phyloP scores from a whole-genome alignment of 1,140 invertebrate species.

The Drosophila rufa region DNA sequence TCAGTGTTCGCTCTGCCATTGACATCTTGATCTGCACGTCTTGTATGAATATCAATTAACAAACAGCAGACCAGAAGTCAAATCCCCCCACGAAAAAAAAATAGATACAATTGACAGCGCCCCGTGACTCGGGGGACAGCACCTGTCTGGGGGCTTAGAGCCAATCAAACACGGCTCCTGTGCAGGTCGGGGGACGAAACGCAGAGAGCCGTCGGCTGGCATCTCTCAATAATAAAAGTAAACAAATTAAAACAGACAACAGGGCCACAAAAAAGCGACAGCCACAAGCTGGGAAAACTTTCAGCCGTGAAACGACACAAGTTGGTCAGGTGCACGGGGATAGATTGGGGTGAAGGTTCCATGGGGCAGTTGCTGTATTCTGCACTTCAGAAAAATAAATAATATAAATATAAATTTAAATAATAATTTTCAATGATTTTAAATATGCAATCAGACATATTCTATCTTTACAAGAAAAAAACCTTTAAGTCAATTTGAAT shows the following conservation, averaged over 20 bases:
- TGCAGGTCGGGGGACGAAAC: neutral
- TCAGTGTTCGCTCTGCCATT: slow-evolving; percentile 16
- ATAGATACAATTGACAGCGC: slow-evolving; percentile 49
- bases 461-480: too few species aligned
- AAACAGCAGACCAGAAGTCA: slow-evolving; percentile 62
- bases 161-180: slow-evolving; percentile 68
- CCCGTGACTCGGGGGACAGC: slow-evolving; percentile 44
- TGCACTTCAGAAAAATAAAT: slow-evolving; percentile 1
- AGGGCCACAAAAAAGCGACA: slow-evolving; percentile 54
- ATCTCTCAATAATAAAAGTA: slow-evolving; percentile 84
- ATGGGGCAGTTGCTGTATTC: neutral
- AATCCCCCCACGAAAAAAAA: slow-evolving; percentile 33
- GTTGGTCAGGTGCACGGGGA: slow-evolving; percentile 62
- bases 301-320: slow-evolving; percentile 76
- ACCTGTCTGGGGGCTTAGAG: slow-evolving; percentile 70
- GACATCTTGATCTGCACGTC: slow-evolving; percentile 69
- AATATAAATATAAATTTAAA: too few species aligned
- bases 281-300: slow-evolving; percentile 71
- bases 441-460: too few species aligned
- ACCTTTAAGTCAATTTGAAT: too few species aligned
- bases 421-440: too few species aligned
- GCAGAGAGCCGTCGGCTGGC: slow-evolving; percentile 31
- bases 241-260: slow-evolving; percentile 84
- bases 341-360: neutral
- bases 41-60: slow-evolving; percentile 82